phyloP scores from a whole-genome alignment of 2,888 invertebrate species.

The Agrilus mali region DNA sequence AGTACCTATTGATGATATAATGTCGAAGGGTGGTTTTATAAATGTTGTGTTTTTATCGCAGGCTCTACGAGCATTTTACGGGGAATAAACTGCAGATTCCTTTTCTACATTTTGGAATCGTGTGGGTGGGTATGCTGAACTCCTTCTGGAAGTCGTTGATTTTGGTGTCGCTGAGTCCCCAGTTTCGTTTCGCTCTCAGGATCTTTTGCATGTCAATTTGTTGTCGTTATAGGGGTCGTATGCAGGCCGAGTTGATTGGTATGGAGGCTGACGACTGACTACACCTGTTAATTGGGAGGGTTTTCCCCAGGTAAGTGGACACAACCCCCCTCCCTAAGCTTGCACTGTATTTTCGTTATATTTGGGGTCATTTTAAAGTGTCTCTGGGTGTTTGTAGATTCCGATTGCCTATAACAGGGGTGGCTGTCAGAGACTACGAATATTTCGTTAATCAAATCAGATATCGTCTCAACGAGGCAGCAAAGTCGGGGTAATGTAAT shows the following conservation, averaged over 20 bases:
- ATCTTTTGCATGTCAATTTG: conserved; percentile 81
- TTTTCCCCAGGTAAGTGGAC: conserved; percentile 12
- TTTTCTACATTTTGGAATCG: conserved; percentile 80
- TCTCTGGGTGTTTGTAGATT: conserved; percentile 2
- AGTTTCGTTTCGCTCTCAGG: conserved; percentile 80
- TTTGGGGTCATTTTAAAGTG: neutral
- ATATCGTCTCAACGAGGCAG: conserved; percentile 1
- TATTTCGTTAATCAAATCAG: conserved; percentile 28
- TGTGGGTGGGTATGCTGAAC: conserved; percentile 91
- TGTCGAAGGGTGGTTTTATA: no score
- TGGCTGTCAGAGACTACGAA: conserved; percentile 30
- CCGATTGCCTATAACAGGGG: conserved; percentile 27
- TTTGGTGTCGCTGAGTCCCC: conserved; percentile 78
- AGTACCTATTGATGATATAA: neutral
- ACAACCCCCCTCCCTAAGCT: no score
- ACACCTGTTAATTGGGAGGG: conserved; percentile 23
- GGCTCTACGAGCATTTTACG: conserved; percentile 61
- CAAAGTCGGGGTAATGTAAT: no score
- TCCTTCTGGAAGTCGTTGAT: conserved; percentile 93
- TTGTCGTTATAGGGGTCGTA: conserved; percentile 71
- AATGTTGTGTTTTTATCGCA: conserved; percentile 16
- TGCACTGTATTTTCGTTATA: neutral
- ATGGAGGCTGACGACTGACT: conserved; percentile 76
- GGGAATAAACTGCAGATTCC: conserved; percentile 56
- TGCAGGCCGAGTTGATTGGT: conserved; percentile 75